Percentiles rank a stretch among this genome's conserved stretches.
Conservation (phyloP, 2,888 invertebrate genomes). For the Seira ritae region DNA sequence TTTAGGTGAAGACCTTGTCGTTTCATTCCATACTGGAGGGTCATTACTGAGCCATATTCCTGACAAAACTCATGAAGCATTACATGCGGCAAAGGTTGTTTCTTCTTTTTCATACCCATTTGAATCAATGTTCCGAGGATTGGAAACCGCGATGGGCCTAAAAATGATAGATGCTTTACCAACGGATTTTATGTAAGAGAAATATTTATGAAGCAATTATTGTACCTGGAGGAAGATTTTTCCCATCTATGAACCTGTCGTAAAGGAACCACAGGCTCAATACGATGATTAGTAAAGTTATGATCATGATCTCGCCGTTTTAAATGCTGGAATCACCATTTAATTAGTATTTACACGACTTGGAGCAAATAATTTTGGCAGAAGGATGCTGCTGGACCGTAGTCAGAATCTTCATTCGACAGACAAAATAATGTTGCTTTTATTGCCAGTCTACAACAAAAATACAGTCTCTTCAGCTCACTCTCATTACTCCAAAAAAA, state of each 20-base stretch:
- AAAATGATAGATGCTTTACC: no score
- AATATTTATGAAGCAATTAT: no score
- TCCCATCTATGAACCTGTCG: constrained; percentile 44
- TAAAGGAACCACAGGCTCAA: constrained; percentile 46
- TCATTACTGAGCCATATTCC: constrained; percentile 64
- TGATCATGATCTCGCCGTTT: constrained; percentile 18
- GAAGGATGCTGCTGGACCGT: no score
- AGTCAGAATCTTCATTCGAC: no score
- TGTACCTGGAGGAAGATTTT: constrained; percentile 58
- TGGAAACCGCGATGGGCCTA: constrained; percentile 57
- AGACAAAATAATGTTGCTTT: no score
- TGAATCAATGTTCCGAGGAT: constrained; percentile 51
- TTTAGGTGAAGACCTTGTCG: constrained; percentile 60
- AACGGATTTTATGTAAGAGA: background rate
- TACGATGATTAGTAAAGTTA: background rate
- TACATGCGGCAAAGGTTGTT: constrained; percentile 40
- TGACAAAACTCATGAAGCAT: constrained; percentile 68
- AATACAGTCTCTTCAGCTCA: no score
- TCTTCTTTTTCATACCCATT: constrained; percentile 45
- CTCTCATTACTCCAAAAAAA: no score
- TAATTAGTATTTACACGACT: no score
- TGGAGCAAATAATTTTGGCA: no score
- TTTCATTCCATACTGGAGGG: constrained; percentile 54
- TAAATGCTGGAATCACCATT: no score
- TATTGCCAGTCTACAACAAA: no score